A percentile compares a stretch with the other conserved stretches of the same genome.
Evolutionary conservation across 2,797 vertebrate genomes (phyloP).

Genomic region (Sebastes hopkinsi): DNA sequence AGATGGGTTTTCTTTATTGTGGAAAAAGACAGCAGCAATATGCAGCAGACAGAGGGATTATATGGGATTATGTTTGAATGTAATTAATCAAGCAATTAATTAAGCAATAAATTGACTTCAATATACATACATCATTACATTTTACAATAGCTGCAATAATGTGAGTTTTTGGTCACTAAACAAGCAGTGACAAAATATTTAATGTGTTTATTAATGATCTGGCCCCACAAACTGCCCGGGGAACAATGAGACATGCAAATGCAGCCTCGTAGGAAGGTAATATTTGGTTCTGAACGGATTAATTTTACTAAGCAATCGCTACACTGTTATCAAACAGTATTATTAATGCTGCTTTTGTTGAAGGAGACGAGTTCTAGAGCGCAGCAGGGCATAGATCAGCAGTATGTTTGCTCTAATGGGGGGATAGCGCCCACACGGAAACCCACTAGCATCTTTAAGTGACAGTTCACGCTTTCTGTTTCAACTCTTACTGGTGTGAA

Average conservation of each 20-base stretch:
- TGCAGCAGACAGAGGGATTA: not conserved
- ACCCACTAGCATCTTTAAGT: conserved; percentile 36
- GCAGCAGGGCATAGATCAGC: conserved; percentile 50
- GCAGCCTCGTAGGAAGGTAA: not conserved
- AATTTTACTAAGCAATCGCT: conserved; percentile 34
- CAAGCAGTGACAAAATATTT: conserved; percentile 19
- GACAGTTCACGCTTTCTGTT: conserved; percentile 40
- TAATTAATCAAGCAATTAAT: conserved; percentile 32
- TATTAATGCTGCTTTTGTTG: conserved; percentile 55
- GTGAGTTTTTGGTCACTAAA: conserved; percentile 26
- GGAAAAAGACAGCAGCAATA: not conserved
- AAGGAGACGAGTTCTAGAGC: conserved; percentile 38
- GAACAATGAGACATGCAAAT: conserved; percentile 26
- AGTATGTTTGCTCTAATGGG: conserved; percentile 36
- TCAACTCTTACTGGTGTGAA: conserved; percentile 30
- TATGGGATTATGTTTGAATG: conserved; percentile 17
- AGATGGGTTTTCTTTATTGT: not conserved
- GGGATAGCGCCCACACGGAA: conserved; percentile 39
- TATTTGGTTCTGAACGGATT: conserved; percentile 23
- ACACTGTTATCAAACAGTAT: conserved; percentile 48
- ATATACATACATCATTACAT: conserved; percentile 33
- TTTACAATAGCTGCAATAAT: conserved; percentile 23
- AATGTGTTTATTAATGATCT: conserved; percentile 27
- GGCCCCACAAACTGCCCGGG: not conserved
- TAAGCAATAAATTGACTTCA: not conserved